Evolutionary conservation across 2,888 invertebrate species (phyloP).

Genomic region (Serrognathus titanus): DNA sequence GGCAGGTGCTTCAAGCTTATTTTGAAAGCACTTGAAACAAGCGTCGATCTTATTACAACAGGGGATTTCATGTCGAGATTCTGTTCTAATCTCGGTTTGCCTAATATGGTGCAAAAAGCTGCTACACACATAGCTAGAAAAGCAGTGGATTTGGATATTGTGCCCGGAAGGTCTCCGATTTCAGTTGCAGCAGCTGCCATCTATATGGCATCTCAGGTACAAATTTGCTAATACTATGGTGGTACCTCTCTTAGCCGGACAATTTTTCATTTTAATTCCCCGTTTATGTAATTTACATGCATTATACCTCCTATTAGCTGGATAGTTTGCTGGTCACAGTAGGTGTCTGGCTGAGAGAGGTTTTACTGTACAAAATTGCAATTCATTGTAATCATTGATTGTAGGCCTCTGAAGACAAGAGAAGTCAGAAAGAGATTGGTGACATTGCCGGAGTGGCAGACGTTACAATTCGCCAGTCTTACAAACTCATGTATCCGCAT

Average conservation of each 20-base stretch:
- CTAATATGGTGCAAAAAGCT: conserved; percentile 85
- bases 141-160: conserved; percentile 95
- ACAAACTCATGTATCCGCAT: conserved; percentile 94
- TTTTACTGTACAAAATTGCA: not conserved
- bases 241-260: no score
- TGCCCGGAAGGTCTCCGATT: conserved; percentile 96
- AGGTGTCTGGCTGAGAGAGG: no score
- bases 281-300: no score
- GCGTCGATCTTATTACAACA: conserved; percentile 83
- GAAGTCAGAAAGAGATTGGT: conserved; percentile 95
- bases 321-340: no score
- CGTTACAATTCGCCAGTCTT: conserved; percentile 95
- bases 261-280: no score
- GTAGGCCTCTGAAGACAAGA: conserved; percentile 85
- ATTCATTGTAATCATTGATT: conserved; percentile 41
- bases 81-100: conserved; percentile 90
- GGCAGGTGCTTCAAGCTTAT: conserved; percentile 97
- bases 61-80: conserved; percentile 99
- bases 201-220: conserved; percentile 93
- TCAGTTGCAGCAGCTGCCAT: conserved; percentile 99
- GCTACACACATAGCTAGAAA: conserved; percentile 96
- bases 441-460: conserved; percentile 98
- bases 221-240: not conserved
- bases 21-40: conserved; percentile 92
- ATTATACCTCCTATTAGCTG: no score